These are phyloP conservation scores for Lytechinus variegatus DNA, from an alignment of 35 echinoderm and acorn worm species.

Conservation along the genomic window DNA sequence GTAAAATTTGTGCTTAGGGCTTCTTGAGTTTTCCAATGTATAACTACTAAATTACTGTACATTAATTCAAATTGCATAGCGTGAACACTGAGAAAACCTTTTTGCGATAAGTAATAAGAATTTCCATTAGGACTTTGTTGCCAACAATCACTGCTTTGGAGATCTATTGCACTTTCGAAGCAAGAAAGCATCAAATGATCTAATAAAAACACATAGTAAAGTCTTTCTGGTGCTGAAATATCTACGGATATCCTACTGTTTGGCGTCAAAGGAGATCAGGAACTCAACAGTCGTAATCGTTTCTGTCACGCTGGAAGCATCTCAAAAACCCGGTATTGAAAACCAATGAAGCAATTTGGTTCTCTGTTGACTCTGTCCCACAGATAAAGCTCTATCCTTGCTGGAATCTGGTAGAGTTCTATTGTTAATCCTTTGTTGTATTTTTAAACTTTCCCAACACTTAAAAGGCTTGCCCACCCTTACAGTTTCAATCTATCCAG, in stretches of 20 bases:
- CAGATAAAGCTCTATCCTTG: neutral
- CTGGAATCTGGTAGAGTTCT: neutral
- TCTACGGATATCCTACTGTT: neutral
- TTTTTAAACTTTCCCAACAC: neutral
- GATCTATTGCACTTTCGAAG: no score
- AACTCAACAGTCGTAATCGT: neutral
- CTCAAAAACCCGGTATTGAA: neutral
- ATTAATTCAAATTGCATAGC: no score
- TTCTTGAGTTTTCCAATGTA: no score
- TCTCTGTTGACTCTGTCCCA: neutral
- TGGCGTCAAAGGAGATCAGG: neutral
- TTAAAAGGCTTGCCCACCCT: neutral
- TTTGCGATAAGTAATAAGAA: no score
- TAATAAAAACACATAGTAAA: no score
- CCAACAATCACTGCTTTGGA: neutral
- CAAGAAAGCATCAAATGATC: no score
- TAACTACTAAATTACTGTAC: no score
- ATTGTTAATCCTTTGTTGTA: neutral
- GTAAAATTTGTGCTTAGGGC: no score
- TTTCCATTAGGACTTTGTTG: neutral
- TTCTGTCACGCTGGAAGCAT: neutral
- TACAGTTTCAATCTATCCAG: neutral
- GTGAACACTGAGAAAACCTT: no score
- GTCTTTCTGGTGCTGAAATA: neutral
- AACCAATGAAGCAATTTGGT: neutral